These are phyloP conservation scores for Bombus sibiricus DNA, from an alignment of 1,140 invertebrate species.

Conservation along the genomic window DNA sequence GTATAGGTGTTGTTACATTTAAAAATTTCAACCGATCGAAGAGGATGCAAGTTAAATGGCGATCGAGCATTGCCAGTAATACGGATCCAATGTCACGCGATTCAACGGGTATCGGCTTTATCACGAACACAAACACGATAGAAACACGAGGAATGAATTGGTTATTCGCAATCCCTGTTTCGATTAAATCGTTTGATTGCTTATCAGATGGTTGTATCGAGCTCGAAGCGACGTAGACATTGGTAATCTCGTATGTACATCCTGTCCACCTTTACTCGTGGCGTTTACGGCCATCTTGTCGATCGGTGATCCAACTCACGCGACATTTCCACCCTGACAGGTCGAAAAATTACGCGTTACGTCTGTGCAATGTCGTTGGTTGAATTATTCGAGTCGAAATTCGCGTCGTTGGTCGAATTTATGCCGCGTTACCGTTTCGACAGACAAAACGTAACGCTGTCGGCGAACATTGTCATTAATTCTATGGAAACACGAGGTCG, in stretches of 20 bases:
- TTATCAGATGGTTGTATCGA: neutral
- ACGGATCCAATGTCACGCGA: constrained; percentile 1
- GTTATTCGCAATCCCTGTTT: constrained; percentile 20
- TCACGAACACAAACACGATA: neutral
- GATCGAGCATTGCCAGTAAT: neutral
- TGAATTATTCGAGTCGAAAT: neutral
- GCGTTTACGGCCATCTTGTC: neutral
- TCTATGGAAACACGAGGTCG: constrained; percentile 20
- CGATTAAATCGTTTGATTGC: constrained; percentile 9
- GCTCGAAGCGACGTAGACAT: neutral
- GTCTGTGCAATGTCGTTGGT: too few relatives aligned
- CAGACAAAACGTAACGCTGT: neutral
- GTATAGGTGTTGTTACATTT: neutral
- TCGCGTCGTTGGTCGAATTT: neutral
- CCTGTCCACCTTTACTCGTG: neutral
- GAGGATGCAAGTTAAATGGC: neutral
- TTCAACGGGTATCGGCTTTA: constrained; percentile 11
- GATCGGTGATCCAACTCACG: neutral
- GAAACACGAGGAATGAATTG: constrained; percentile 34
- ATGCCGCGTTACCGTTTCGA: constrained; percentile 7
- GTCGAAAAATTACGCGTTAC: neutral
- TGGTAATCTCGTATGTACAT: neutral
- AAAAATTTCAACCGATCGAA: too few relatives aligned
- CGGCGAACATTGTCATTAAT: constrained; percentile 20
- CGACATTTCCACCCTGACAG: constrained; percentile 17